Percentiles rank a stretch among this genome's conserved stretches.
These are phyloP conservation scores for Allophyes oxyacanthae DNA, from an alignment of 2,888 invertebrate genomes.

Conservation along the genomic window DNA sequence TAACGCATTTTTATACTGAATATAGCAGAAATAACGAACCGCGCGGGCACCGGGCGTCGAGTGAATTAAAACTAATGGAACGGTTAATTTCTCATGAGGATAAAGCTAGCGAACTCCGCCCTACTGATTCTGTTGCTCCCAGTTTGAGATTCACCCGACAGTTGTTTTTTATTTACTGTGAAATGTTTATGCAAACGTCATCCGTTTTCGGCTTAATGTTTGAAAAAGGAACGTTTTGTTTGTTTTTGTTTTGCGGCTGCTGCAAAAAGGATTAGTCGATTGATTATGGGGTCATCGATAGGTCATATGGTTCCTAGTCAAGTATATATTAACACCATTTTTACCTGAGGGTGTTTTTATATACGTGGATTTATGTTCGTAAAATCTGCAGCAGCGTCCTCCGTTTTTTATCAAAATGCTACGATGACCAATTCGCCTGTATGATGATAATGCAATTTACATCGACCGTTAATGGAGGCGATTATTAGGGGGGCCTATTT, in stretches of 20 bases:
- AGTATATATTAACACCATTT: too few relatives aligned
- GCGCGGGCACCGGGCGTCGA: constrained; percentile 76
- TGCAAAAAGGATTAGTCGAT: background rate
- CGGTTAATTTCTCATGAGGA: constrained; percentile 88
- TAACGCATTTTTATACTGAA: constrained; percentile 81
- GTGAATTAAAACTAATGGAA: constrained; percentile 89
- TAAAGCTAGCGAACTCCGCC: constrained; percentile 76
- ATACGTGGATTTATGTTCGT: too few relatives aligned
- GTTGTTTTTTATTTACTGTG: constrained; percentile 52
- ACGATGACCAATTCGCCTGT: too few relatives aligned
- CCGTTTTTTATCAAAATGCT: too few relatives aligned
- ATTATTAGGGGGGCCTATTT: too few relatives aligned
- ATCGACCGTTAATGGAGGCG: too few relatives aligned
- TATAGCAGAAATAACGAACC: constrained; percentile 83
- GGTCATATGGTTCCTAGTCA: too few relatives aligned
- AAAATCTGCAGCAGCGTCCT: too few relatives aligned
- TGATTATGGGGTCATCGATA: too few relatives aligned
- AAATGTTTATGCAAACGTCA: constrained; percentile 51
- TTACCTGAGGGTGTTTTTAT: too few relatives aligned
- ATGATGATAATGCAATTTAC: too few relatives aligned
- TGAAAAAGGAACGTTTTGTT: constrained; percentile 17
- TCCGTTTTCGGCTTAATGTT: constrained; percentile 27
- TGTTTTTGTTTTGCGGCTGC: constrained; percentile 29
- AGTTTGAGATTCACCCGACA: constrained; percentile 48
- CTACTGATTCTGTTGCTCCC: constrained; percentile 66